Percentiles rank a stretch among this genome's conserved stretches.
Evolutionary conservation across 2,888 invertebrate species (phyloP).

Genomic region (Zaprionus lineosus): DNA sequence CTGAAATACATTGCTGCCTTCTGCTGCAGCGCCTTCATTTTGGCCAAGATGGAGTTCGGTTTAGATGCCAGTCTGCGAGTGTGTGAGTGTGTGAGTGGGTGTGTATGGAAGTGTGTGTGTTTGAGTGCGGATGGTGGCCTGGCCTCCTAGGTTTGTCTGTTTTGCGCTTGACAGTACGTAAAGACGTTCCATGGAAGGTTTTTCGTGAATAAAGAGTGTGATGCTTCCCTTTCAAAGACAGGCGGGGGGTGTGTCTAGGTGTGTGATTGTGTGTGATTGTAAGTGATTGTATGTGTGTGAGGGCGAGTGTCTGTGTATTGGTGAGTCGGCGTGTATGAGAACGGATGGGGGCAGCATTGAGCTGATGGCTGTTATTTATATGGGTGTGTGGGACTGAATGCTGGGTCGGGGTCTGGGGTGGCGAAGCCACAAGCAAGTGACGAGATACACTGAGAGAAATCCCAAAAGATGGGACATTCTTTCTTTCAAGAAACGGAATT

Average conservation of each 20-base stretch:
- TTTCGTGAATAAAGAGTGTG: conserved; percentile 36
- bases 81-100: conserved; percentile 33
- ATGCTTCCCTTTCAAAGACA: conserved; percentile 1
- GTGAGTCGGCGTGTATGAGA: conserved; percentile 2
- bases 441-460: conserved; percentile 41
- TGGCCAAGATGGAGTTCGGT: conserved; percentile 76
- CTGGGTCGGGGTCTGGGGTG: conserved; percentile 7
- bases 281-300: neutral
- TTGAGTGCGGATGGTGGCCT: conserved; percentile 42
- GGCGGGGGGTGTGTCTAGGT: neutral
- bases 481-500: too few species aligned
- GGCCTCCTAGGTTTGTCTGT: conserved; percentile 70
- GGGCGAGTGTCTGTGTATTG: conserved; percentile 9
- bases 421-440: conserved; percentile 34
- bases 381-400: conserved; percentile 32
- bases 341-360: conserved; percentile 34
- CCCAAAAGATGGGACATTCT: too few species aligned
- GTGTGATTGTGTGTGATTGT: conserved; percentile 9
- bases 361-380: conserved; percentile 68
- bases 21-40: conserved; percentile 59
- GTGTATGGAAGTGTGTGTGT: conserved; percentile 16
- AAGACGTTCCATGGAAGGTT: conserved; percentile 72
- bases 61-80: conserved; percentile 40
- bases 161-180: conserved; percentile 69
- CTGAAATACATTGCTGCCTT: conserved; percentile 65